Evolutionary conservation across 2,797 vertebrate genomes (phyloP), one percentile per base, ranked within the genome.

Genomic region (Smutsia gigantea): DNA sequence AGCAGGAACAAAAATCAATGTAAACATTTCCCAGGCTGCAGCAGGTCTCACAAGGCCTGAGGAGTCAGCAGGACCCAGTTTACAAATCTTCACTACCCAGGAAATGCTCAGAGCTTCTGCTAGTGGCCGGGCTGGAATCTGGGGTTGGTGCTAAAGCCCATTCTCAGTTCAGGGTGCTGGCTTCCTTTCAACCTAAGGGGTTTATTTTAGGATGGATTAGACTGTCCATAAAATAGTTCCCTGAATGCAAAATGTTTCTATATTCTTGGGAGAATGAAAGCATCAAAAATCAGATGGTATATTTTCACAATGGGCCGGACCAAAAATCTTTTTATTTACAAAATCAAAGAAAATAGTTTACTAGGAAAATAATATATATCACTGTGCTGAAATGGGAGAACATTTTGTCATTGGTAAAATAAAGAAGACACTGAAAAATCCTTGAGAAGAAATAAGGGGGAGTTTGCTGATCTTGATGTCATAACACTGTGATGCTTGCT

Each of bases 221-320:
- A 55, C 51, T 14, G 9, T 57, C 34, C 37, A 59, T 23, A 57
- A 87, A 91, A 57, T 14, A 74, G 31, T 61, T 64, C 13, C 57
- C 63, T 87, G 84, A 53, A 93, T 55, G 42, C 25, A 87, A 90
- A 93, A 77, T 74, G 4, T 68, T 92, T 71, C 27, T 59, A 37
- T 75, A 86, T 94, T 46, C 63, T 74, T 46, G 29, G 57, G 64
- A 84, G 25, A 63, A 75, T n/a, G 13, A 61, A 55, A 77, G 27
- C 27, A 81, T 64, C 6, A 77, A 72, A 74, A 84, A 64, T 57
- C 37, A 66, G 31, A 77, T 77, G 23, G 31, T 68, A 14, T 49
- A n/a, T 66, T 82, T 69, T 68, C 64, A 39, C 29, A 77, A 83
- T 17, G 46, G 25, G 55, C 29, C 5, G 79, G 15, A 34, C 21